Evolutionary conservation across 2,113 vertebrate species (phyloP).

Genomic region (Acrocephalus kingi): DNA sequence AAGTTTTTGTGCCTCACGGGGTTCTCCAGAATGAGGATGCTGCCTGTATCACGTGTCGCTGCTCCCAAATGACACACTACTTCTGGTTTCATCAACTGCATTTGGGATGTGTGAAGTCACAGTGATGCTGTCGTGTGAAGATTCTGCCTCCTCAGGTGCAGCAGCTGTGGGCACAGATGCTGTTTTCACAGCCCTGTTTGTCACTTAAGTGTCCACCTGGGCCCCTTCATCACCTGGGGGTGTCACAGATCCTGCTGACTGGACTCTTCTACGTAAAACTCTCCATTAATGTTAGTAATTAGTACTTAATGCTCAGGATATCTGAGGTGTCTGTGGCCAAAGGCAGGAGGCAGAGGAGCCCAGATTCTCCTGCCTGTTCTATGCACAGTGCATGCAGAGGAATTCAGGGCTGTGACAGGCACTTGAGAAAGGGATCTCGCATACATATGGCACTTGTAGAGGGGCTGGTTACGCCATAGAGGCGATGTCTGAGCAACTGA

Average conservation of each 20-base stretch:
- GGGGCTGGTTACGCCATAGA: rapidly evolving
- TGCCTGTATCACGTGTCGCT: neutral
- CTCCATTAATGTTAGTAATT: neutral
- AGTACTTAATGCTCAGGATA: neutral
- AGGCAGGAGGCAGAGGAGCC: neutral
- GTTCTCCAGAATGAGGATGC: neutral
- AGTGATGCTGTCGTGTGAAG: neutral
- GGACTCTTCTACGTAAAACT: neutral
- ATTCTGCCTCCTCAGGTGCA: neutral
- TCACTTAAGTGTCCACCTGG: neutral
- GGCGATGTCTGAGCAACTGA: neutral
- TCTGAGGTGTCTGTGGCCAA: neutral
- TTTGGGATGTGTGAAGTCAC: neutral
- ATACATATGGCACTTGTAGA: rapidly evolving
- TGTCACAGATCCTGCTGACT: neutral
- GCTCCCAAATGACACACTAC: neutral
- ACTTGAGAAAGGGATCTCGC: neutral
- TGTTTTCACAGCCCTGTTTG: neutral
- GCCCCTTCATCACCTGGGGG: neutral
- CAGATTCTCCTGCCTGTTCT: neutral
- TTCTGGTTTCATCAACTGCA: neutral
- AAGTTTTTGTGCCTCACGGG: neutral
- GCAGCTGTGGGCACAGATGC: neutral
- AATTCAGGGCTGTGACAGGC: neutral
- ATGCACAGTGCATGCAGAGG: neutral